Percentiles rank a stretch among this genome's conserved stretches.
These are phyloP conservation scores for Trididemnum clinides DNA, from an alignment of 23 tunicate species.

Conservation along the genomic window DNA sequence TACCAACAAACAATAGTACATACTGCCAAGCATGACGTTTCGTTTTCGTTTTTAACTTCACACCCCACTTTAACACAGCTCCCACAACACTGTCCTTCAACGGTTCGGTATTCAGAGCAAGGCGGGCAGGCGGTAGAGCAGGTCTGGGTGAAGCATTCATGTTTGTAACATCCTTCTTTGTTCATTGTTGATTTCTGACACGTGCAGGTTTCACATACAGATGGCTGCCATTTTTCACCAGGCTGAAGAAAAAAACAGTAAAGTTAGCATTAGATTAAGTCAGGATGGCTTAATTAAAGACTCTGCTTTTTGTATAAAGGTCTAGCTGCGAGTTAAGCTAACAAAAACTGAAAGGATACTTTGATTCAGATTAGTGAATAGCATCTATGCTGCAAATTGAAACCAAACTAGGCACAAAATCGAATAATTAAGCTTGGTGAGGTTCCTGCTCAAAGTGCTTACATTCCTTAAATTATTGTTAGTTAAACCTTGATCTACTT, in stretches of 20 bases:
- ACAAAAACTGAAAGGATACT: too few relatives aligned
- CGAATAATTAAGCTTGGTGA: neutral
- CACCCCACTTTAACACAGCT: slow-evolving; percentile 68
- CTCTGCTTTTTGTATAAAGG: too few relatives aligned
- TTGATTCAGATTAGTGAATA: too few relatives aligned
- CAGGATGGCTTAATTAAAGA: too few relatives aligned
- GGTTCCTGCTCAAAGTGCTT: neutral
- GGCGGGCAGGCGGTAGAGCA: slow-evolving; percentile 75
- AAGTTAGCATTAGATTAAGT: too few relatives aligned
- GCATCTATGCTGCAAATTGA: too few relatives aligned
- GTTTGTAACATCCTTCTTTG: slow-evolving; percentile 50
- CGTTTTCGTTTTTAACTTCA: neutral
- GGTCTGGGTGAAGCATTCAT: slow-evolving; percentile 31
- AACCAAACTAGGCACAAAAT: too few relatives aligned
- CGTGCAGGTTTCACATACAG: slow-evolving; percentile 70
- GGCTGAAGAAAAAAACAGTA: slow-evolving; percentile 52
- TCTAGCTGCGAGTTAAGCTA: too few relatives aligned
- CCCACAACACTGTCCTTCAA: slow-evolving; percentile 83
- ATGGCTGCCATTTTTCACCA: slow-evolving; percentile 50
- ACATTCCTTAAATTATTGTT: neutral
- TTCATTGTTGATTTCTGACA: slow-evolving; percentile 34
- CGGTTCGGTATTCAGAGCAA: slow-evolving; percentile 44
- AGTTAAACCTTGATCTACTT: too few relatives aligned
- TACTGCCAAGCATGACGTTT: neutral
- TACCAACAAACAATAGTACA: neutral